Evolutionary conservation across 2,113 vertebrate genomes (phyloP), one percentile per base, ranked within the genome.

Genomic region (Oenanthe oenanthe): DNA sequence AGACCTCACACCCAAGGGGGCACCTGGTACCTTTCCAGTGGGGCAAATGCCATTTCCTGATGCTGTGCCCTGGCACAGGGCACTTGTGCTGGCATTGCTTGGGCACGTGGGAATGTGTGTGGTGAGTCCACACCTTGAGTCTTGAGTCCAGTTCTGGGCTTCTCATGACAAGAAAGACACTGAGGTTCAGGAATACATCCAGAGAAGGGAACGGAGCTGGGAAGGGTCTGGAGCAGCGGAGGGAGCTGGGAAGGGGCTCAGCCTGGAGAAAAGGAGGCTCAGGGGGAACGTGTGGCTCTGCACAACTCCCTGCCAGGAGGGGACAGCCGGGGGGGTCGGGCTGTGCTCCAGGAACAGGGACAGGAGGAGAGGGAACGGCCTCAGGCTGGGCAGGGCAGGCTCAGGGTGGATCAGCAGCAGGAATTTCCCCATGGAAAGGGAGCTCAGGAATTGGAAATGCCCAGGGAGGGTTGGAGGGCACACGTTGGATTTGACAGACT

Each of bases 401-500:
- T 36, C 62, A 61, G 40, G 40, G 0, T 4, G 63, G 28, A 6
- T 36, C 38, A 70, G 0, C 38, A 77, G 54, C 14, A 77, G n/a
- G 28, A 70, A 61, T 70, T 87, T 54, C 63, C 3, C 4, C 38
- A 4, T 28, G 19, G 56, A 54, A 47, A 29, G 53, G 43, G 16
- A 0, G 8, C 0, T 45, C 28, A 54, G 8, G 15, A 0, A 0
- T 6, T n/a, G 38, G 38, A 0, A 38, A 0, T 68, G 65, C 16
- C 34, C 43, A 45, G 43, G 43, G 43, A 20, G 18, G 18, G 4
- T 20, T 45, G 43, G 18, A 45, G 43, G 43, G 18, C 43, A 45
- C 43, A 45, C 4, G 18, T 10, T 18, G 17, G 43, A 45, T 17
- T 45, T 45, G 43, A 45, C 18, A 45, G 43, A 18, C 43, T 45